phyloP scores from a whole-genome alignment of 2,113 vertebrate genomes.

The Etia nguti region DNA sequence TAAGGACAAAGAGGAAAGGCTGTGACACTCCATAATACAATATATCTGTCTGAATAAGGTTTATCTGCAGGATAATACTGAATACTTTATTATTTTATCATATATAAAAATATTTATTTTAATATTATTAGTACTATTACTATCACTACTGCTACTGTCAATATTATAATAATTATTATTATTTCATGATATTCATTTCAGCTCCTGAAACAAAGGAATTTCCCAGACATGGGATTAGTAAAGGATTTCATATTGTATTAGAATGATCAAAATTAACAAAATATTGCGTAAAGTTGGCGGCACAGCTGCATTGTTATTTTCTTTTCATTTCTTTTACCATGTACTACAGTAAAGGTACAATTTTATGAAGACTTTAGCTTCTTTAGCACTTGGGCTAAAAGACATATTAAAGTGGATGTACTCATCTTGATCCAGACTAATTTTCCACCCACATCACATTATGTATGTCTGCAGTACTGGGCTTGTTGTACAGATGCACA shows the following conservation, averaged over 20 bases:
- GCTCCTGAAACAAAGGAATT: neutral
- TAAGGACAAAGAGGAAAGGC: neutral
- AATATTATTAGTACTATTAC: neutral
- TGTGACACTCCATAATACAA: neutral
- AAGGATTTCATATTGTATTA: neutral
- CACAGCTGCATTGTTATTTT: too few species aligned
- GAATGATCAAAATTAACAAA: neutral
- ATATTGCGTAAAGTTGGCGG: neutral
- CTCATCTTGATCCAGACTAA: neutral
- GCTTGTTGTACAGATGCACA: neutral
- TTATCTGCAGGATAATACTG: accelerated
- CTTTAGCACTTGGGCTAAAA: neutral
- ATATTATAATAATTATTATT: neutral
- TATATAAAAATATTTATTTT: neutral
- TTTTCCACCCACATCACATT: neutral
- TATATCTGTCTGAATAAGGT: neutral
- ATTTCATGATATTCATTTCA: neutral
- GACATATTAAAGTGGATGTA: neutral
- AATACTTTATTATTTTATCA: neutral
- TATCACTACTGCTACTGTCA: neutral
- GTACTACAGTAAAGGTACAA: neutral
- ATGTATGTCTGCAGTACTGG: neutral
- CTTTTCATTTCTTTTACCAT: neutral
- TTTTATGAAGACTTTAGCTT: neutral
- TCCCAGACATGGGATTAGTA: neutral